These are phyloP conservation scores for Chymomyza fuscimana DNA, from an alignment of 2,888 invertebrate genomes.

Conservation along the genomic window DNA sequence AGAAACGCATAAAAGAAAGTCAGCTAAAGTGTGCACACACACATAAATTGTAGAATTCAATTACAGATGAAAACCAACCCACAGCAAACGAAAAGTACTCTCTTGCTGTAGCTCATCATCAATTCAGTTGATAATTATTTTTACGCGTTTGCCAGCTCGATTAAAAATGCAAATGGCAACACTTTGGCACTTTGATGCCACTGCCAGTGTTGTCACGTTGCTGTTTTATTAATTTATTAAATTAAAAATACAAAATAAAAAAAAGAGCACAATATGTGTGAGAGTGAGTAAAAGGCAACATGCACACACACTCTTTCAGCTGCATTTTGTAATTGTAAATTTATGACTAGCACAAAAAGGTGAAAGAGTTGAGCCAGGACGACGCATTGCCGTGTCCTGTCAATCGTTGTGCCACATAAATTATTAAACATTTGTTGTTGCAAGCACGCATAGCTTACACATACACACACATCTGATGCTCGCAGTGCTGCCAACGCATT, in stretches of 20 bases:
- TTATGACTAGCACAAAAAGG: slow-evolving; percentile 40
- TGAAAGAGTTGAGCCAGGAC: slow-evolving; percentile 53
- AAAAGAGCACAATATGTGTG: slow-evolving; percentile 8
- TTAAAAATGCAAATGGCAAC: slow-evolving; percentile 78
- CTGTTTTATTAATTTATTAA: slow-evolving; percentile 75
- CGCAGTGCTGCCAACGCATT: slow-evolving; percentile 18
- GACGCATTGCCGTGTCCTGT: slow-evolving; percentile 47
- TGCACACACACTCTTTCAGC: slow-evolving; percentile 13
- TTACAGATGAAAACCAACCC: slow-evolving; percentile 35
- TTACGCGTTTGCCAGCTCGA: slow-evolving; percentile 70
- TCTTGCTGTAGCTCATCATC: slow-evolving; percentile 47
- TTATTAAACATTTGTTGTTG: slow-evolving; percentile 75
- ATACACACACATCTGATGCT: not conserved
- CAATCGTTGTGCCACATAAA: slow-evolving; percentile 69
- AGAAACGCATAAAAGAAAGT: not conserved
- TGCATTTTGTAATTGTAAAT: slow-evolving; percentile 70
- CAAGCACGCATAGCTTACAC: slow-evolving; percentile 39
- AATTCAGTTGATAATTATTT: slow-evolving; percentile 77
- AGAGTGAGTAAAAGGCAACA: slow-evolving; percentile 21
- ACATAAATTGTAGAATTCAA: slow-evolving; percentile 69
- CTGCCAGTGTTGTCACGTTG: slow-evolving; percentile 70
- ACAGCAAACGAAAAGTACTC: not conserved
- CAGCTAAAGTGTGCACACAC: slow-evolving; percentile 10
- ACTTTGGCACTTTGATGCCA: slow-evolving; percentile 76
- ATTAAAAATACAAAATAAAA: slow-evolving; percentile 53